Conservation (phyloP, 2,113 vertebrate species). For the Typhlomys cinereus region DNA sequence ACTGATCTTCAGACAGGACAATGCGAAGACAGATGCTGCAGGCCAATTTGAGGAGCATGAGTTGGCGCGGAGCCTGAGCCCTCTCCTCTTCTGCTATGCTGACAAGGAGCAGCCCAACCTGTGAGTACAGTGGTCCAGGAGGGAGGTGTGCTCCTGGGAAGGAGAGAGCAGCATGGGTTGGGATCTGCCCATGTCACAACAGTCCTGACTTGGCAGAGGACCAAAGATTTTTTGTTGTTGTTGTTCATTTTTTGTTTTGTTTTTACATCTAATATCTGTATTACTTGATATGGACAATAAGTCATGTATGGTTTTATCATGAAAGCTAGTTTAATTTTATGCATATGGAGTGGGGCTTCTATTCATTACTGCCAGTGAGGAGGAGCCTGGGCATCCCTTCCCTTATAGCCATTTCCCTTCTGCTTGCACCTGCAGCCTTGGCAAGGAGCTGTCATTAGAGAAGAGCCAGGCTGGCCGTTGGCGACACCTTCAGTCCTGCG, state of each 20-base stretch:
- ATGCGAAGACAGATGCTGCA: conserved; percentile 92
- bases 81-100: conserved; percentile 95
- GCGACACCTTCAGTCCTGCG: neutral
- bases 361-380: conserved; percentile 48
- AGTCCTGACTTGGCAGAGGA: conserved; percentile 44
- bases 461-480: neutral
- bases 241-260: no score
- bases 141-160: conserved; percentile 8
- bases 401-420: neutral
- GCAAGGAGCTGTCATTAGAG: neutral
- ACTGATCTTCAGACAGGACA: conserved; percentile 98
- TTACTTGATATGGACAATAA: conserved; percentile 61
- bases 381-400: neutral
- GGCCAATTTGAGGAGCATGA: conserved; percentile 99
- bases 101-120: conserved; percentile 98
- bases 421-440: neutral
- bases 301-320: conserved; percentile 63
- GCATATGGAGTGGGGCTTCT: conserved; percentile 45
- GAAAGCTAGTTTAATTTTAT: conserved; percentile 67
- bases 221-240: no score
- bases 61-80: conserved; percentile 96
- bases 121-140: conserved; percentile 85
- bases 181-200: conserved; percentile 13
- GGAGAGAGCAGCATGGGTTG: conserved; percentile 44
- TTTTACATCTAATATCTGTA: conserved; percentile 61